A percentile compares a stretch with the other conserved stretches of the same genome.
These are phyloP conservation scores for Holotrichia oblita DNA, from an alignment of 1,140 invertebrate genomes.

Conservation along the genomic window DNA sequence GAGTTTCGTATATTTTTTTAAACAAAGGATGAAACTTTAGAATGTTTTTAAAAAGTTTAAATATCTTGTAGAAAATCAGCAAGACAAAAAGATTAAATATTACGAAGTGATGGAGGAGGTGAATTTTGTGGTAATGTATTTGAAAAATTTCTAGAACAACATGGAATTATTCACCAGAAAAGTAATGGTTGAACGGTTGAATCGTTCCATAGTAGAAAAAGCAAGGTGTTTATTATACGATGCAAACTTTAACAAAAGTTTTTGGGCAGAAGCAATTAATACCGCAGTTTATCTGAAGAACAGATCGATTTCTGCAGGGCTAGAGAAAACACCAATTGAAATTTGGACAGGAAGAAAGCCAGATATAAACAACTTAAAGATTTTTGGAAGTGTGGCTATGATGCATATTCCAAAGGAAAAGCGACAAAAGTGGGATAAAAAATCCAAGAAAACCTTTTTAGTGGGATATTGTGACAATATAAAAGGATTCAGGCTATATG, in stretches of 20 bases:
- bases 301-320: constrained; percentile 43
- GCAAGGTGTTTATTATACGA: constrained; percentile 56
- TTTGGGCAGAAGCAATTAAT: constrained; percentile 62
- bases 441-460: constrained; percentile 56
- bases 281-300: constrained; percentile 62
- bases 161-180: constrained; percentile 43
- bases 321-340: constrained; percentile 58
- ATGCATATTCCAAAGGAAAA: constrained; percentile 59
- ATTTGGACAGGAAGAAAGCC: constrained; percentile 61
- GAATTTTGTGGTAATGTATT: constrained; percentile 43
- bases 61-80: constrained; percentile 54
- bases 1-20: constrained; percentile 57
- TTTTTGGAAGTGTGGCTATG: constrained; percentile 61
- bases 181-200: constrained; percentile 53
- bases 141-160: constrained; percentile 41
- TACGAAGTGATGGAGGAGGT: constrained; percentile 49
- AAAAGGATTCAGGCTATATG: constrained; percentile 58
- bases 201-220: constrained; percentile 50
- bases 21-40: constrained; percentile 47
- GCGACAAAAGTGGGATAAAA: constrained; percentile 59
- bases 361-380: constrained; percentile 59
- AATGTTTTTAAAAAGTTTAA: constrained; percentile 55
- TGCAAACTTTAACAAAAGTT: constrained; percentile 54
- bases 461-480: constrained; percentile 59
- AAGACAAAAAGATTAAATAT: constrained; percentile 48